Evolutionary conservation across 2,113 vertebrate genomes (phyloP).

Genomic region (Oostethus manadensis): DNA sequence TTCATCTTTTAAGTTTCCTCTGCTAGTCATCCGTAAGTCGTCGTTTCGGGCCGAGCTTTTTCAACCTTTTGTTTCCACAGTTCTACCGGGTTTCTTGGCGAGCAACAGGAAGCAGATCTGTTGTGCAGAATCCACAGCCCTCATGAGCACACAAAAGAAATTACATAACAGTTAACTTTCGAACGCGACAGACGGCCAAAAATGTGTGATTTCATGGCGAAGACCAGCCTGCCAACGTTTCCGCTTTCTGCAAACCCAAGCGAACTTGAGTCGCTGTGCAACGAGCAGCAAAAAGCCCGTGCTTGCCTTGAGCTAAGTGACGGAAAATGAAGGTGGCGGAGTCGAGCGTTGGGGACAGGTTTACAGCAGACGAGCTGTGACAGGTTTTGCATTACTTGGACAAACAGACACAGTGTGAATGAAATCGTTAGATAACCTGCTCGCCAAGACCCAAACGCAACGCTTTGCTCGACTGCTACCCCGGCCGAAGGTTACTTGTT

Average conservation of each 20-base stretch:
- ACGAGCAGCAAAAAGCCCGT: too few species aligned
- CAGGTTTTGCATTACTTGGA: slow-evolving; percentile 38
- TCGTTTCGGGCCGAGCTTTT: too few species aligned
- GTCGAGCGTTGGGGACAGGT: slow-evolving; percentile 27
- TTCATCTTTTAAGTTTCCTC: too few species aligned
- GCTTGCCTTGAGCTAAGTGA: too few species aligned
- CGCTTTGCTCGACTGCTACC: neutral
- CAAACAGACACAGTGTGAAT: slow-evolving; percentile 23
- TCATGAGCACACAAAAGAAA: slow-evolving; percentile 21
- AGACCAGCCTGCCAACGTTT: slow-evolving; percentile 35
- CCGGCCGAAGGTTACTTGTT: neutral
- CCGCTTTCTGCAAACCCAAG: neutral
- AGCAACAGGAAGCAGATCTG: neutral
- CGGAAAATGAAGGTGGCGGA: neutral
- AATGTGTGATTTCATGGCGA: slow-evolving; percentile 50
- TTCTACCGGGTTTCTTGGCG: neutral
- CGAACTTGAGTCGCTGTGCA: neutral
- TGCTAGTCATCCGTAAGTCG: too few species aligned
- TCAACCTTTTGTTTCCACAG: neutral
- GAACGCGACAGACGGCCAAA: slow-evolving; percentile 28
- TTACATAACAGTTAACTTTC: slow-evolving; percentile 41
- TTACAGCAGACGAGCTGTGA: slow-evolving; percentile 26
- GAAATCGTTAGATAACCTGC: neutral
- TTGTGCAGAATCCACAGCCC: slow-evolving; percentile 3
- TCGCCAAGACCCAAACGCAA: neutral